These are phyloP conservation scores for Pogonocichla stellata DNA, from an alignment of 2,113 vertebrate species.

Conservation along the genomic window DNA sequence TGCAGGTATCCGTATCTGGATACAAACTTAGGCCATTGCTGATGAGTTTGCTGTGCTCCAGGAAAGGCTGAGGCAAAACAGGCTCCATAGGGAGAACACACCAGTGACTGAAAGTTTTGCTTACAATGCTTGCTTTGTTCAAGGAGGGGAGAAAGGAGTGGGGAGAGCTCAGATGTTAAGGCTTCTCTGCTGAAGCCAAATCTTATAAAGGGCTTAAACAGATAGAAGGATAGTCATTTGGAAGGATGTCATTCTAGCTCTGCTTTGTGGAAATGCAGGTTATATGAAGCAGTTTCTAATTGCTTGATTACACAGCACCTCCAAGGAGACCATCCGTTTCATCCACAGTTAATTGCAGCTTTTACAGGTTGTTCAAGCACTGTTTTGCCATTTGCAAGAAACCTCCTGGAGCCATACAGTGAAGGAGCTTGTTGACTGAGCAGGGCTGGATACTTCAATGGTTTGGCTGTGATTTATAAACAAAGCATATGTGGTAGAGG, in stretches of 20 bases:
- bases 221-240: background rate
- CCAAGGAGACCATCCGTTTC: constrained; percentile 30
- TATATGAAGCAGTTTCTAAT: constrained; percentile 41
- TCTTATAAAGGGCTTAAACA: background rate
- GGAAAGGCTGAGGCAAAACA: background rate
- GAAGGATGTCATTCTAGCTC: background rate
- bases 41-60: background rate
- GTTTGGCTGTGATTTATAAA: background rate
- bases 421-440: background rate
- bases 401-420: background rate
- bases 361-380: constrained; percentile 38
- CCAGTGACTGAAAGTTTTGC: background rate
- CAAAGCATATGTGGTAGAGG: background rate
- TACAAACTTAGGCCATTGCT: background rate
- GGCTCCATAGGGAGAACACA: background rate
- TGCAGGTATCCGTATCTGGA: background rate
- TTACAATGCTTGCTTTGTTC: background rate
- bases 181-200: background rate
- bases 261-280: constrained; percentile 21
- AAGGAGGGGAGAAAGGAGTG: background rate
- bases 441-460: background rate
- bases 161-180: background rate
- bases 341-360: constrained; percentile 25
- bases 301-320: constrained; percentile 11
- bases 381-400: constrained; percentile 24